A percentile compares a stretch with the other conserved stretches of the same genome.
These are phyloP conservation scores for Mechanitis mazaeus DNA, from an alignment of 2,888 invertebrate species.

Conservation along the genomic window DNA sequence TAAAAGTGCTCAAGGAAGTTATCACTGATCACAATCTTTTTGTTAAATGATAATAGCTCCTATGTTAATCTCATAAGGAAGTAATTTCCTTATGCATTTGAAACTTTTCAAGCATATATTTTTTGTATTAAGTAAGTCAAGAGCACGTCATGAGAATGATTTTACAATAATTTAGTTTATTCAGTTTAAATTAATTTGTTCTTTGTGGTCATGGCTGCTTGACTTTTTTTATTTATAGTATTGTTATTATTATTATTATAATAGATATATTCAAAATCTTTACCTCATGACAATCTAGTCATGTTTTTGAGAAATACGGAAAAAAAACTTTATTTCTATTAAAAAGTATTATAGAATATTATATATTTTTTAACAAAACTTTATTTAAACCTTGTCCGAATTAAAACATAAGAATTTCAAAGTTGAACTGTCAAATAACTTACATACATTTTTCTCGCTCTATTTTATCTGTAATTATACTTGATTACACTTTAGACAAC, in stretches of 20 bases:
- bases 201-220: neutral
- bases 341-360: too few relatives aligned
- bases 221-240: too few relatives aligned
- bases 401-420: too few relatives aligned
- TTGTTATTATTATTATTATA: too few relatives aligned
- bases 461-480: neutral
- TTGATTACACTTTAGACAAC: neutral
- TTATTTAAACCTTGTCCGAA: too few relatives aligned
- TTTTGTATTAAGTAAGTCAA: constrained; percentile 21
- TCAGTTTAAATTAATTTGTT: neutral
- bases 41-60: neutral
- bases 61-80: neutral
- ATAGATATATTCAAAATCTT: too few relatives aligned
- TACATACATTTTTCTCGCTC: neutral
- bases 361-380: too few relatives aligned
- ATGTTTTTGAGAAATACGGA: too few relatives aligned
- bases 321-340: too few relatives aligned
- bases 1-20: constrained; percentile 4
- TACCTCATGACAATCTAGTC: too few relatives aligned
- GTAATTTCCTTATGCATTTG: neutral
- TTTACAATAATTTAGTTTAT: neutral
- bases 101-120: constrained; percentile 5
- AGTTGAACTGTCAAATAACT: too few relatives aligned
- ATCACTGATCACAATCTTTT: neutral
- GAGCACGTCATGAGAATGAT: constrained; percentile 22